phyloP scores from a whole-genome alignment of 2,113 vertebrate species.

The Gila orcuttii region DNA sequence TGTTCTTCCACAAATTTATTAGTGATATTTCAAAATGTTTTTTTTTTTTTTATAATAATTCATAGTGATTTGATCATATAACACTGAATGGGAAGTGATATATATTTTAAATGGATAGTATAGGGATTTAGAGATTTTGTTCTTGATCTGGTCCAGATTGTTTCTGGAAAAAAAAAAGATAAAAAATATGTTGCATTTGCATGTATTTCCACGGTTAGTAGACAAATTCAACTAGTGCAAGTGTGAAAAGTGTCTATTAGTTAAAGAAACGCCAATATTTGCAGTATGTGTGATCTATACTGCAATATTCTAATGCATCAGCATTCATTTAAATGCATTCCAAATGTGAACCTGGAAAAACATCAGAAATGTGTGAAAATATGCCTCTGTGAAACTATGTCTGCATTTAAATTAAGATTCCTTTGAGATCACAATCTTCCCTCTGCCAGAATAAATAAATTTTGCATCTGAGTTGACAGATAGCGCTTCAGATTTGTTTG shows the following conservation, averaged over 20 bases:
- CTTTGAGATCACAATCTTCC: slow-evolving; percentile 57
- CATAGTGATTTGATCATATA: background rate
- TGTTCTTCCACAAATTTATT: too few relatives aligned
- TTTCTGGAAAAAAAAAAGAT: too few relatives aligned
- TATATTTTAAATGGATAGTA: background rate
- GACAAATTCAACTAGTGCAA: background rate
- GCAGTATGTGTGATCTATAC: background rate
- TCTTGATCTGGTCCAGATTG: background rate
- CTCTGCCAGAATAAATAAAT: slow-evolving; percentile 57
- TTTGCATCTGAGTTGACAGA: slow-evolving; percentile 56
- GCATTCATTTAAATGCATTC: background rate
- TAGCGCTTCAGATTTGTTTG: slow-evolving; percentile 45
- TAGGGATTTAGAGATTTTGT: background rate
- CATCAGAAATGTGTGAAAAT: slow-evolving; percentile 61
- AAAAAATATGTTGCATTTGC: background rate
- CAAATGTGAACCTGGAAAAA: background rate
- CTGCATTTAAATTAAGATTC: slow-evolving; percentile 66
- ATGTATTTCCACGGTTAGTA: background rate
- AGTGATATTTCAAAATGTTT: background rate
- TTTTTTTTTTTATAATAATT: background rate
- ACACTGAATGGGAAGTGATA: background rate
- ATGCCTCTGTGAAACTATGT: slow-evolving; percentile 62
- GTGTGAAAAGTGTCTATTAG: background rate
- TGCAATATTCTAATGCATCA: background rate
- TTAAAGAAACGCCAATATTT: background rate